Percentiles rank a stretch among this genome's conserved stretches.
Conservation (phyloP, 2,113 vertebrate genomes). For the Sander lucioperca region DNA sequence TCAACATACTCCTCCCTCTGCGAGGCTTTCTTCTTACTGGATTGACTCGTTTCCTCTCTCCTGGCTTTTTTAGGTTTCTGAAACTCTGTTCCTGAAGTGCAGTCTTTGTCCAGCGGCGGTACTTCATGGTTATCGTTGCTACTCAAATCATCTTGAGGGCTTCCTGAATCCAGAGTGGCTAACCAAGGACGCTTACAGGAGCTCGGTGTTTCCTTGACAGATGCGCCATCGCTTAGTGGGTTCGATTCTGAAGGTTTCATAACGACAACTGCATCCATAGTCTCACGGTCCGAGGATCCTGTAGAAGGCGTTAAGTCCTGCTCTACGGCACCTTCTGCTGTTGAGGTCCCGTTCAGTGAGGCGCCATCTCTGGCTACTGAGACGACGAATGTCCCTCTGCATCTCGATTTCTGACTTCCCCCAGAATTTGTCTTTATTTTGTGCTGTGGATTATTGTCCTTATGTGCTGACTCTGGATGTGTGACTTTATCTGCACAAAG, state of each 20-base stretch:
- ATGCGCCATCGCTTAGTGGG: neutral
- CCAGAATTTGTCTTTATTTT: neutral
- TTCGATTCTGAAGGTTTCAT: neutral
- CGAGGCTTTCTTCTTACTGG: constrained; percentile 39
- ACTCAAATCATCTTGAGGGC: neutral
- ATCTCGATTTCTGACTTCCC: constrained; percentile 28
- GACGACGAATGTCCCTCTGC: constrained; percentile 70
- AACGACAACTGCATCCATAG: neutral
- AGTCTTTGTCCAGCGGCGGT: neutral
- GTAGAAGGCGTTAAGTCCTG: neutral
- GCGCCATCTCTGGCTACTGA: neutral
- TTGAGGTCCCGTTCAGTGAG: neutral
- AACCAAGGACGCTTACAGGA: constrained; percentile 45
- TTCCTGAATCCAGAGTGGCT: constrained; percentile 12
- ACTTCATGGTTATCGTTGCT: neutral
- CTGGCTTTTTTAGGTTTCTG: constrained; percentile 63
- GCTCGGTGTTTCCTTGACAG: neutral
- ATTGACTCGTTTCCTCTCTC: constrained; percentile 8
- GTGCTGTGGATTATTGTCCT: neutral
- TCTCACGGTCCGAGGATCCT: neutral
- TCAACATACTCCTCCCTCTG: constrained; percentile 15
- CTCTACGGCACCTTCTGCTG: neutral
- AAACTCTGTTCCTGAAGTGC: neutral
- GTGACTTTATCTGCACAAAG: neutral
- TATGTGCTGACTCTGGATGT: neutral